These are phyloP conservation scores for Ascaphus truei DNA, from an alignment of 2,113 vertebrate genomes.

Conservation along the genomic window DNA sequence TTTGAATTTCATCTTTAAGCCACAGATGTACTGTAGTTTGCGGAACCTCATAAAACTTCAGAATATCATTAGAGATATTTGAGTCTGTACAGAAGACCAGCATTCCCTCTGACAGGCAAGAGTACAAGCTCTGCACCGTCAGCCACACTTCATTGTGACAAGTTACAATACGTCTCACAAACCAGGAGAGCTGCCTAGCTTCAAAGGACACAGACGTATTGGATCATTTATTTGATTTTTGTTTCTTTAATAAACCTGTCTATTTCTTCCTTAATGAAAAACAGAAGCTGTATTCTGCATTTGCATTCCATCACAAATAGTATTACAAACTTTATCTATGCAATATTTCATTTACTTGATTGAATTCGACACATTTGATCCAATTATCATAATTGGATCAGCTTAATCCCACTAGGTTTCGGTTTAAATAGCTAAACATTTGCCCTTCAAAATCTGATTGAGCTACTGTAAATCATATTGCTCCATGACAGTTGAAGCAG, in stretches of 20 bases:
- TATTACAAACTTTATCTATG: neutral
- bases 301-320: neutral
- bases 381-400: too few species aligned
- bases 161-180: conserved; percentile 17
- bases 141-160: conserved; percentile 28
- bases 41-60: neutral
- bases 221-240: conserved; percentile 2
- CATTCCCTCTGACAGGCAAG: neutral
- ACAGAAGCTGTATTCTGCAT: neutral
- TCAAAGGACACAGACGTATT: neutral
- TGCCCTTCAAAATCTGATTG: too few species aligned
- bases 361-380: too few species aligned
- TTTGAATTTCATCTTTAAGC: too few species aligned
- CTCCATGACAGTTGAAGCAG: too few species aligned
- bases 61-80: neutral
- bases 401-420: too few species aligned
- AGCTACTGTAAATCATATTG: too few species aligned
- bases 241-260: neutral
- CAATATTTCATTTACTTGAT: too few species aligned
- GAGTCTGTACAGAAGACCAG: neutral
- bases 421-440: too few species aligned
- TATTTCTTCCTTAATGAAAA: neutral
- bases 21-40: too few species aligned
- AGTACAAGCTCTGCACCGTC: neutral
- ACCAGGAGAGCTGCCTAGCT: neutral